Conservation (phyloP, 2,797 vertebrate genomes). For the Thripadectes ignobilis region DNA sequence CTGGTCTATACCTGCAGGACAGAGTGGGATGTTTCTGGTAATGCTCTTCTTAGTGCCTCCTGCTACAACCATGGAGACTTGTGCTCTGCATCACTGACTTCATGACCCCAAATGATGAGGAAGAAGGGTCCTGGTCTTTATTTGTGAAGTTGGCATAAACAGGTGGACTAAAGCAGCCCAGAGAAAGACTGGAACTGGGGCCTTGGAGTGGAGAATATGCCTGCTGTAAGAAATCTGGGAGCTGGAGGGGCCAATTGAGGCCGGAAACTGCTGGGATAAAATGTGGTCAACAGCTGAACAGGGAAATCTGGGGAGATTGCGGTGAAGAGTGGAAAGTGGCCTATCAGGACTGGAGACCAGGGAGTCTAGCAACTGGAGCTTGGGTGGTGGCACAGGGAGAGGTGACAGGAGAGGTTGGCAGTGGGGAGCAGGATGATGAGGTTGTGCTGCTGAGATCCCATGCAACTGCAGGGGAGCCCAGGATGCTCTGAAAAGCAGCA, state of each 20-base stretch:
- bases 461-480: neutral
- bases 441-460: neutral
- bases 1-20: neutral
- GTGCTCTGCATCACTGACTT: neutral
- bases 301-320: neutral
- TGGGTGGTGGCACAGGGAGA: neutral
- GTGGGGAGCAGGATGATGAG: neutral
- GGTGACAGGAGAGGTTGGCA: neutral
- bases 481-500: neutral
- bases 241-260: fast-evolving
- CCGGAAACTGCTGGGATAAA: neutral
- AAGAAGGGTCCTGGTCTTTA: neutral
- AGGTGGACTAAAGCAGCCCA: neutral
- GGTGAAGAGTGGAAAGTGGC: neutral
- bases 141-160: neutral
- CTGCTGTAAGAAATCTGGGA: neutral
- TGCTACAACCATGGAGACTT: neutral
- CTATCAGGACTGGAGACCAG: neutral
- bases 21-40: neutral
- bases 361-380: neutral
- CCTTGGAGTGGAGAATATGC: neutral
- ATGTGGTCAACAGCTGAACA: neutral
- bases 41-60: neutral
- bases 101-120: neutral
- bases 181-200: neutral